Conservation (phyloP, 2,888 invertebrate species). For the Archaeoteleia sp. region DNA sequence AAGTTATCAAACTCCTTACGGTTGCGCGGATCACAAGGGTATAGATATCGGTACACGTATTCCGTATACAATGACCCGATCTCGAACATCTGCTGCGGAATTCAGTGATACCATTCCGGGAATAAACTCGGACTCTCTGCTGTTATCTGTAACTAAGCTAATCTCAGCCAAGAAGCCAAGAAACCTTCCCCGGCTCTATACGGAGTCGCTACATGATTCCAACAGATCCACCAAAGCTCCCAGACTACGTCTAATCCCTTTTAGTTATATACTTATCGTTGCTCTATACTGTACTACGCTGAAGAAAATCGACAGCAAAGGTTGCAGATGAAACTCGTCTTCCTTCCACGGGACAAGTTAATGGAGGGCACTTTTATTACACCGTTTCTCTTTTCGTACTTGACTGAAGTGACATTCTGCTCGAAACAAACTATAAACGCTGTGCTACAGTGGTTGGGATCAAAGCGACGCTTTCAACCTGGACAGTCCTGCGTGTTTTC, state of each 20-base stretch:
- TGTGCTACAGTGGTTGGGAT: not conserved
- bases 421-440: slow-evolving; percentile 20
- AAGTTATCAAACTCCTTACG: slow-evolving; percentile 63
- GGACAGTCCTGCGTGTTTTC: too few relatives aligned
- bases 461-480: too few relatives aligned
- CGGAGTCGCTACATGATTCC: slow-evolving; percentile 67
- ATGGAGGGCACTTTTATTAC: slow-evolving; percentile 62
- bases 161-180: slow-evolving; percentile 68
- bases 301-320: slow-evolving; percentile 24
- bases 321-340: slow-evolving; percentile 45
- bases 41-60: slow-evolving; percentile 29
- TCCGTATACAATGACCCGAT: slow-evolving; percentile 43
- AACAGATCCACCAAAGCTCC: slow-evolving; percentile 66
- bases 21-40: slow-evolving; percentile 24
- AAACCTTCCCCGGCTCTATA: slow-evolving; percentile 58
- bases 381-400: slow-evolving; percentile 39
- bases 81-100: slow-evolving; percentile 48
- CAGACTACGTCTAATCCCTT: slow-evolving; percentile 64
- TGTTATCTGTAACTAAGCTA: slow-evolving; percentile 72
- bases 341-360: slow-evolving; percentile 54
- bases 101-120: slow-evolving; percentile 43
- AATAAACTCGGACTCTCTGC: slow-evolving; percentile 59
- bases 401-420: slow-evolving; percentile 26
- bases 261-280: slow-evolving; percentile 54
- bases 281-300: slow-evolving; percentile 35